phyloP scores from a whole-genome alignment of 1,140 invertebrate species.

The Camponotus pennsylvanicus region DNA sequence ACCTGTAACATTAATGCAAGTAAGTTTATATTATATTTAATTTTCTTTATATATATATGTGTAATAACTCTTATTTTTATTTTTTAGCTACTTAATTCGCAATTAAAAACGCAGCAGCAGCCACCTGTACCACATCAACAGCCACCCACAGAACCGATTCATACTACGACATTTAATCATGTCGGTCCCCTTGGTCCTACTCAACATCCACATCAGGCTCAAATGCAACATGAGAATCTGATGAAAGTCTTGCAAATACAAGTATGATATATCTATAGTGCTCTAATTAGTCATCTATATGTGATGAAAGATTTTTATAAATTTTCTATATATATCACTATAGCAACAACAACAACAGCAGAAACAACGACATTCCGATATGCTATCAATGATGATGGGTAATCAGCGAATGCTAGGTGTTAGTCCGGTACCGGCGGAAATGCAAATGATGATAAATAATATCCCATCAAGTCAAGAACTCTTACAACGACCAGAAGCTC shows the following conservation, averaged over 20 bases:
- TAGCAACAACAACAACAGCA: slow-evolving; percentile 82
- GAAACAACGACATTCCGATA: slow-evolving; percentile 84
- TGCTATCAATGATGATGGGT: slow-evolving; percentile 84
- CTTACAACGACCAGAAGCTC: slow-evolving; percentile 90
- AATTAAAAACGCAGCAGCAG: slow-evolving; percentile 78
- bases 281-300: background rate
- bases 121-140: slow-evolving; percentile 64
- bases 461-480: slow-evolving; percentile 87
- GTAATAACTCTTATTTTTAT: background rate
- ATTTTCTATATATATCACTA: slow-evolving; percentile 47
- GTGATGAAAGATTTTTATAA: background rate
- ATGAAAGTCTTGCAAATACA: slow-evolving; percentile 86
- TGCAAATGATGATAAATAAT: slow-evolving; percentile 87
- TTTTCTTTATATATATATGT: background rate
- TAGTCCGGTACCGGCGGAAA: slow-evolving; percentile 87
- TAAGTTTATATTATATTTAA: slow-evolving; percentile 70
- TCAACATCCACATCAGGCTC: slow-evolving; percentile 84
- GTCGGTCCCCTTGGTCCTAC: slow-evolving; percentile 82
- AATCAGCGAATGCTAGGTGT: slow-evolving; percentile 82
- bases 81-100: slow-evolving; percentile 80
- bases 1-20: slow-evolving; percentile 89
- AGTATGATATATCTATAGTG: background rate
- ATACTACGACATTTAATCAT: slow-evolving; percentile 80
- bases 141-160: slow-evolving; percentile 76
- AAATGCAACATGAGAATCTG: slow-evolving; percentile 86